Evolutionary conservation across 2,113 vertebrate genomes (phyloP), one percentile per base, ranked within the genome.

Genomic region (Cebidichthys violaceus): DNA sequence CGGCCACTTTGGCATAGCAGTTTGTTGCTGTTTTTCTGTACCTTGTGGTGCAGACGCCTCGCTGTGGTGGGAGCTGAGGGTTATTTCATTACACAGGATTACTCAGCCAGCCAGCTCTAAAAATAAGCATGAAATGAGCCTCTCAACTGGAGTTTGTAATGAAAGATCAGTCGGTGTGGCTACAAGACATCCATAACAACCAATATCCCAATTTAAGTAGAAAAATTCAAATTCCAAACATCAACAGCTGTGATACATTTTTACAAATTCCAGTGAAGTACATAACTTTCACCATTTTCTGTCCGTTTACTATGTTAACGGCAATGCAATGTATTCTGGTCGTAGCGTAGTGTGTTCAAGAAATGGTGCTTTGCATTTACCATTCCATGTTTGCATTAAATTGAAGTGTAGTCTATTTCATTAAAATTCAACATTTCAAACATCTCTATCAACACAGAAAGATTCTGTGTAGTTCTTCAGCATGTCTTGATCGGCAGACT

Each of bases 61-160:
- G 73, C 88, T 90, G 86, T 88, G 82, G 87, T 91, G 87, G 83
- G 85, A 91, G 89, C 77, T 75, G 88, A 86, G 85, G 64, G 86
- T 90, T 90, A 90, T 93, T 93, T 92, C 89, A 87, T 93, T 89
- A 92, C 89, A 82, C 78, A 86, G 85, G 83, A 92, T 93, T 93
- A 94, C 80, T 94, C 91, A 92, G 90, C 78, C 83, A 73, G 85
- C 71, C 77, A 79, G 77, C 74, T 88, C 91, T 91, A 93, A 93
- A 94, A 90, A 93, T 91, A 94, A 88, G 86, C 88, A 91, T 92
- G 91, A 92, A 93, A 93, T 94, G 83, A 92, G 88, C 83, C 84
- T 90, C 84, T 92, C 82, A 92, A 89, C 73, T 89, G 72, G 81
- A 87, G 86, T 89, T 91, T 70, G 81, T 92, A 89, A 92, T 90